phyloP scores from a whole-genome alignment of 2,113 vertebrate genomes.

The Chaetodon auriga region DNA sequence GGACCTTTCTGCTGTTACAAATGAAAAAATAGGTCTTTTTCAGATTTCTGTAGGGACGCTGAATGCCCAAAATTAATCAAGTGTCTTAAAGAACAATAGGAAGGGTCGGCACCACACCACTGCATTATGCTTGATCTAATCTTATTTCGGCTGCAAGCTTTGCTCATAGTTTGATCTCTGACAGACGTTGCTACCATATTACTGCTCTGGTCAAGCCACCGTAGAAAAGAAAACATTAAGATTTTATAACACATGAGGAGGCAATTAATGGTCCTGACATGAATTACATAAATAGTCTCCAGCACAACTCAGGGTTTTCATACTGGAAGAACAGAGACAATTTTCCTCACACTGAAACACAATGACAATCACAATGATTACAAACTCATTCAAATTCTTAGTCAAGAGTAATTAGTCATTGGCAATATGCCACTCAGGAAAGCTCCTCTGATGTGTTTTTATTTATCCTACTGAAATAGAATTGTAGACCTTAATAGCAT shows the following conservation, averaged over 20 bases:
- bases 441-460: background rate
- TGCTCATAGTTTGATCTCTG: background rate
- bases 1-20: background rate
- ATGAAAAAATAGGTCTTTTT: background rate
- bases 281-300: slow-evolving; percentile 7
- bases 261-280: background rate
- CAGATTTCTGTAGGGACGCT: background rate
- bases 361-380: slow-evolving; percentile 16
- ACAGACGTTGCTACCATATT: background rate
- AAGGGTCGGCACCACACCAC: background rate
- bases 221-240: background rate
- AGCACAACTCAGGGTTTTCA: background rate
- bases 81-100: background rate
- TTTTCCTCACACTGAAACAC: background rate
- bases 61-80: background rate
- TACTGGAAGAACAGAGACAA: background rate
- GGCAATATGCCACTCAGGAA: background rate
- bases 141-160: background rate
- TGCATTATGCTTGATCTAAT: background rate
- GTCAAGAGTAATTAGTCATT: background rate
- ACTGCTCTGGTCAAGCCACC: background rate
- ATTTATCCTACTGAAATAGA: background rate
- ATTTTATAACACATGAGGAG: slow-evolving; percentile 11
- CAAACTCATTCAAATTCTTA: background rate
- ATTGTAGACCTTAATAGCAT: background rate